Percentiles rank a stretch among this genome's conserved stretches.
Evolutionary conservation across 2,888 invertebrate genomes (phyloP).

Genomic region (Cataglyphis albicans): DNA sequence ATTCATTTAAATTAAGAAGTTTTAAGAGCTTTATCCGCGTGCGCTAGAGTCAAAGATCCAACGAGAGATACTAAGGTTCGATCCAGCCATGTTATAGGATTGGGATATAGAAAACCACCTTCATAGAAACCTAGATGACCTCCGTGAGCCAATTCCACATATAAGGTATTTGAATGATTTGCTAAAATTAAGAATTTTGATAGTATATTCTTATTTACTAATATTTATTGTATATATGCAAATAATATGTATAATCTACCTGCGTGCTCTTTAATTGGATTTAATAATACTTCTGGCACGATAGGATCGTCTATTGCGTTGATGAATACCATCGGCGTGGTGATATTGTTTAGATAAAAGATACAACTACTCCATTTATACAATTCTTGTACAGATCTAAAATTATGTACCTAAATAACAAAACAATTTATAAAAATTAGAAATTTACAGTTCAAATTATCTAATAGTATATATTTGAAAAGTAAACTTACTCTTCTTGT

Average conservation of each 20-base stretch:
- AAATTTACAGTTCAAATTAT: not conserved
- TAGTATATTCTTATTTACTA: not conserved
- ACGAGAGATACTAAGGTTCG: conserved; percentile 93
- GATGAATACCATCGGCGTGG: conserved; percentile 95
- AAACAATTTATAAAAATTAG: not conserved
- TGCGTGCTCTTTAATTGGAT: conserved; percentile 91
- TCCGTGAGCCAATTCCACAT: conserved; percentile 94
- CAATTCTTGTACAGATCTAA: conserved; percentile 91
- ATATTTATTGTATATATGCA: not conserved
- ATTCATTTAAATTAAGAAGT: conserved; percentile 77
- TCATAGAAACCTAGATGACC: conserved; percentile 98
- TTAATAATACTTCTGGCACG: conserved; percentile 92
- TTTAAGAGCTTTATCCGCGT: conserved; percentile 84
- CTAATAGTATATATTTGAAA: not conserved
- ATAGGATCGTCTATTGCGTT: conserved; percentile 97
- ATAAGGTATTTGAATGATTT: conserved; percentile 90
- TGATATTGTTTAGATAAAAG: conserved; percentile 92
- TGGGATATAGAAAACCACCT: conserved; percentile 94
- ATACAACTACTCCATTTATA: conserved; percentile 95
- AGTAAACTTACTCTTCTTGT: conserved; percentile 87
- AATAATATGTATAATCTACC: conserved; percentile 87
- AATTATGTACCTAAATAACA: conserved; percentile 90
- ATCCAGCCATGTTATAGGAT: conserved; percentile 97
- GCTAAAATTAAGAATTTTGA: conserved; percentile 85
- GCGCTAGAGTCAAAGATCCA: conserved; percentile 90